A percentile compares a stretch with the other conserved stretches of the same genome.
These are phyloP conservation scores for Norana najaformis DNA, from an alignment of 2,888 invertebrate genomes.

Conservation along the genomic window DNA sequence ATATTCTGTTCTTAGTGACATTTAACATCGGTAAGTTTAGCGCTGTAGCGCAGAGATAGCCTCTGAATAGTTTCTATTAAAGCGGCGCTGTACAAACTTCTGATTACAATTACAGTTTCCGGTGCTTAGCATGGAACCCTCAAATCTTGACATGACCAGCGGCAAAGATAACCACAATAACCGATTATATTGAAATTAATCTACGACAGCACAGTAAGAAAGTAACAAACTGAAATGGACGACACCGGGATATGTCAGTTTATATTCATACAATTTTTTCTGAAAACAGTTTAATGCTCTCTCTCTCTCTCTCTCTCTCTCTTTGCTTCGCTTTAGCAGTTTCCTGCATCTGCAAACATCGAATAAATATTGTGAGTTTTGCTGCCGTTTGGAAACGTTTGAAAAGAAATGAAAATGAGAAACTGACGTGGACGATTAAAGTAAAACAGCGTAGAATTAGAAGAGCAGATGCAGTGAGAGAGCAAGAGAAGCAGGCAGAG, in stretches of 20 bases:
- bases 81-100: too few species aligned
- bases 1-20: too few species aligned
- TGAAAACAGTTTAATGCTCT: neutral
- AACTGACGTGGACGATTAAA: neutral
- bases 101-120: too few species aligned
- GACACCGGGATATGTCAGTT: neutral
- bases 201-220: neutral
- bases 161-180: neutral
- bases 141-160: neutral
- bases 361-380: neutral
- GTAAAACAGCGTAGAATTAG: neutral
- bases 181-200: neutral
- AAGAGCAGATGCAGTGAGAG: neutral
- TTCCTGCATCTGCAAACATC: neutral
- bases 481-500: neutral
- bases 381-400: neutral
- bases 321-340: neutral
- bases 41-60: too few species aligned
- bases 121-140: neutral
- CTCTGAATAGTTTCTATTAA: too few species aligned
- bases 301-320: too few species aligned
- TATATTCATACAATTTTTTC: too few species aligned
- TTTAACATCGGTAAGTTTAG: too few species aligned
- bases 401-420: neutral
- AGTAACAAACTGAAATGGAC: neutral